Conservation (phyloP, 2,888 invertebrate species). For the Melipona bicolor region DNA sequence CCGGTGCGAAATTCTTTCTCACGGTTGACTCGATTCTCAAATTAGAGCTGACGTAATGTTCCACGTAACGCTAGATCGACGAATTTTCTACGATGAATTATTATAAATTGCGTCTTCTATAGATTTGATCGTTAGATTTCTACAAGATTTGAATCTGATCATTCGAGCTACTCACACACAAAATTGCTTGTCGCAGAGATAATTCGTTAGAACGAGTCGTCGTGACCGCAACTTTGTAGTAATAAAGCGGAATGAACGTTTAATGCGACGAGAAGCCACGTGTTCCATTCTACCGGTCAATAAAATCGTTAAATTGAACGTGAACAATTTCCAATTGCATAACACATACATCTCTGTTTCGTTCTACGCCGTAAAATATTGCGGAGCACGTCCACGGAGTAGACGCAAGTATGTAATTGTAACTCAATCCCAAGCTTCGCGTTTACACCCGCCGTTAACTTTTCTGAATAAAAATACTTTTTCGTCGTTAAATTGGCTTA, state of each 20-base stretch:
- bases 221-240: background rate
- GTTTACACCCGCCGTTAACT: background rate
- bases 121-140: no score
- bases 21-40: background rate
- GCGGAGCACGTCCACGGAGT: no score
- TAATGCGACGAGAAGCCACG: background rate
- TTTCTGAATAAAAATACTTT: no score
- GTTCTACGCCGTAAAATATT: background rate
- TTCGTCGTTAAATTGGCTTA: no score
- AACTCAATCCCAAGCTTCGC: background rate
- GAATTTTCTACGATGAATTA: background rate
- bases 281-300: background rate
- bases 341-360: background rate
- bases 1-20: slow-evolving; percentile 26
- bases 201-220: slow-evolving; percentile 6
- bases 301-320: slow-evolving; percentile 18
- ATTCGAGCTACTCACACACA: background rate
- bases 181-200: background rate
- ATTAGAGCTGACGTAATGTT: slow-evolving; percentile 27
- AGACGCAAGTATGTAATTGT: no score
- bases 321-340: slow-evolving; percentile 4
- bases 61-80: background rate
- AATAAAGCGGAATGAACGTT: slow-evolving; percentile 15
- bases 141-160: no score
- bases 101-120: background rate